These are phyloP conservation scores for Pomatostomus ruficeps DNA, from an alignment of 2,113 vertebrate genomes.

Conservation along the genomic window DNA sequence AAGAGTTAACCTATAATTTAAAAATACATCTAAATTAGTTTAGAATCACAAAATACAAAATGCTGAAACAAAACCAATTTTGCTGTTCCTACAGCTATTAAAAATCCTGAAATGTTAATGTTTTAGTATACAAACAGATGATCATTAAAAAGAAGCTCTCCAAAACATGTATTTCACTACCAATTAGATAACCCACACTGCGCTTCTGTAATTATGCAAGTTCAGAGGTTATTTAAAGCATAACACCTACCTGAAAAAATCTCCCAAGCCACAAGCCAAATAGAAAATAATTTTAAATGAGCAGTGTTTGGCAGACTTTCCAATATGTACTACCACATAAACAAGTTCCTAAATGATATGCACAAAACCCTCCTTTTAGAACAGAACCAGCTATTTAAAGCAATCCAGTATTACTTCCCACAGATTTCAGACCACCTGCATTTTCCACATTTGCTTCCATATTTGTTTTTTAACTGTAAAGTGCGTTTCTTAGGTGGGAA, in stretches of 20 bases:
- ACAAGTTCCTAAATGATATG: neutral
- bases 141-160: neutral
- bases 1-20: neutral
- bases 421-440: neutral
- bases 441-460: neutral
- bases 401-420: neutral
- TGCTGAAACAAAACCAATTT: neutral
- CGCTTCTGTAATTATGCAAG: neutral
- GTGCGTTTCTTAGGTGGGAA: neutral
- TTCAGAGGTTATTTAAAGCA: neutral
- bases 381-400: neutral
- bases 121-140: neutral
- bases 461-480: neutral
- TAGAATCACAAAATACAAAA: neutral
- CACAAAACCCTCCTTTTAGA: neutral
- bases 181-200: neutral
- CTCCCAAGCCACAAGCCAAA: neutral
- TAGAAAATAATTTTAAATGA: neutral
- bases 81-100: neutral
- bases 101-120: neutral
- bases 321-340: neutral
- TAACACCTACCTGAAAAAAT: neutral
- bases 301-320: neutral
- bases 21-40: neutral
- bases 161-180: neutral